phyloP scores from a whole-genome alignment of 2,113 vertebrate species.

The Ciconia maguari region DNA sequence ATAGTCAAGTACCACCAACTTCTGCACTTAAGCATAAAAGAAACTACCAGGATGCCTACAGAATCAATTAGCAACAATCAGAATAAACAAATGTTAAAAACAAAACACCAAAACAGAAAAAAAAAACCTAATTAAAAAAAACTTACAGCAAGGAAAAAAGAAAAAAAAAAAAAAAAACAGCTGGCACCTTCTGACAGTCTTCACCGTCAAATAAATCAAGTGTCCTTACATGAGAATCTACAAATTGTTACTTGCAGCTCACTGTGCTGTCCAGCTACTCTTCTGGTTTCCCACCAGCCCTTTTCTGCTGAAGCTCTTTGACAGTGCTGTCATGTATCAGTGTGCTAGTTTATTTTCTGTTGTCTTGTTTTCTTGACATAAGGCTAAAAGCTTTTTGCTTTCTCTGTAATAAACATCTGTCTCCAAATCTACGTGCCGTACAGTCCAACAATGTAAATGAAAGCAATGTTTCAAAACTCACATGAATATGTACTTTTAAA shows the following conservation, averaged over 20 bases:
- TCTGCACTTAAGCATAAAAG: neutral
- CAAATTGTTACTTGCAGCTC: neutral
- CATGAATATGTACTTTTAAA: neutral
- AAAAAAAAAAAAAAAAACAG: no score
- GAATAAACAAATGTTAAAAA: neutral
- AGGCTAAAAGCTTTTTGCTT: conserved; percentile 15
- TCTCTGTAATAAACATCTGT: neutral
- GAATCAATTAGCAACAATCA: neutral
- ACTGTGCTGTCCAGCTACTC: neutral
- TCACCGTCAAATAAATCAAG: neutral
- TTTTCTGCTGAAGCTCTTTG: neutral
- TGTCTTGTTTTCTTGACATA: neutral
- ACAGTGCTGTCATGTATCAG: neutral
- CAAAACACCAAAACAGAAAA: neutral
- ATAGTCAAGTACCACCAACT: neutral
- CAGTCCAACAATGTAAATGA: neutral
- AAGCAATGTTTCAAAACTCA: neutral
- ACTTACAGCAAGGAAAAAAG: neutral
- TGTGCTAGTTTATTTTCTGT: neutral
- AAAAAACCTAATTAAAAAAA: neutral
- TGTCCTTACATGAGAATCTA: neutral
- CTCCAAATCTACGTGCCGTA: neutral
- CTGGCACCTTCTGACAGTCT: neutral
- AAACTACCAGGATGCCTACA: neutral
- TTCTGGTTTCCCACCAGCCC: neutral